Evolutionary conservation across 2,888 invertebrate genomes (phyloP), one percentile per base, ranked within the genome.

Genomic region (Antheraea yamamai): DNA sequence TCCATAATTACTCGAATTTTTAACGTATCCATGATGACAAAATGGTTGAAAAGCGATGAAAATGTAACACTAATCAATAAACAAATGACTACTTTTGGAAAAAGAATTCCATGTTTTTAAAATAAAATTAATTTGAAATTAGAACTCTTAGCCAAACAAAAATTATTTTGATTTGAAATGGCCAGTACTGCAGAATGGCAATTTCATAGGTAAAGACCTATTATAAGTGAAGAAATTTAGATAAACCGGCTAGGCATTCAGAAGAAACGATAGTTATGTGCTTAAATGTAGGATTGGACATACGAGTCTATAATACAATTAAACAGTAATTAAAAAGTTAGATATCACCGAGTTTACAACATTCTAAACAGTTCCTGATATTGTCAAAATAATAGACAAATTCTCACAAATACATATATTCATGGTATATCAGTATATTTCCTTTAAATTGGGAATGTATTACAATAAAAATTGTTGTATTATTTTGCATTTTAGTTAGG

Each of bases 401-500:
- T 47, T 55, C 1, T 23, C 2, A 61, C 61, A 61, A 23, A 61
- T 61, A 23, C 61, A 61, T 23, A 61, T 61, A 23, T 12, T 6
- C n/a, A n/a, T 8, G 7, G 10, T 10, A 7, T 8, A 58, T 20
- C 18, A 58, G 2, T 18, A 20, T 23, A 61, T 61, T 61, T 10
- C n/a, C n/a, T 23, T 23, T 61, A 20, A 61, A 61, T 4, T 61
- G 12, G 10, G 12, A 61, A 61, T 16, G 7, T 73, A 26, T 61
- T 58, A 58, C 23, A 39, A 20, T n/a, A 70, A 70, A 70, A 20
- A 39, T 70, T 70, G 12, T 10, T 39, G 39, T 70, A n/a, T 70
- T 70, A 70, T 39, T 35, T 30, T 58, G 20, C 26, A 23, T 39
- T 58, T 23, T 61, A 76, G 55, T 73, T 51, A 76, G 74, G 73